Evolutionary conservation across 1,140 invertebrate genomes (phyloP), one percentile per base, ranked within the genome.

Genomic region (Dreissena rostriformis): DNA sequence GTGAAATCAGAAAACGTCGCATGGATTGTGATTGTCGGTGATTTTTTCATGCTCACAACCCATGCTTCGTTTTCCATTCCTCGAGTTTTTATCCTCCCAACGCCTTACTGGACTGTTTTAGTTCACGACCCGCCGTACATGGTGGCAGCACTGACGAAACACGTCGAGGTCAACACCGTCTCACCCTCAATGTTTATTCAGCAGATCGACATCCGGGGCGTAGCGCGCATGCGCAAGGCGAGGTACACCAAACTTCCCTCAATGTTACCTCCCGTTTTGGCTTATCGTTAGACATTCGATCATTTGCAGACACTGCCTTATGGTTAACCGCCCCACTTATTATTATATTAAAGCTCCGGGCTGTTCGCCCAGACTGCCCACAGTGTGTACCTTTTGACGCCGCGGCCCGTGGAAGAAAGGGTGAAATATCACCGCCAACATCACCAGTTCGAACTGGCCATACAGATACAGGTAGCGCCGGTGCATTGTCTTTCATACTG

Each of bases 51-150:
- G 2, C 39, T 39, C 39, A 39, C 2, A 39, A 2, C 39, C 39
- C 39, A 39, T 39, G 39, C 39, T 2, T 5, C 8, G 2, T 39
- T 39, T 5, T 5, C 4, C 2, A 39, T 2, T 39, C 39, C 39
- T 2, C 39, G 39, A 39, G 8, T 39, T 5, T 39, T 39, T 39
- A 5, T 39, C 39, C 39, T 39, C 39, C 8, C 39, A 39, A 5
- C 39, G n/a, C 39, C 39, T 39, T 39, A 39, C 39, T 39, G 39
- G 39, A 2, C 39, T 39, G 39, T 67, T 26, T 12, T 19, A 79
- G 77, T 52, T 17, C 61, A 53, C 68, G 77, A 79, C 24, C 22
- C 67, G 10, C 77, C 77, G n/a, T 79, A 79, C 57, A n/a, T 79
- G 67, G 12, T 79, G 7, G 77, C 77, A 10, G 77, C 70, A 51